A percentile compares a stretch with the other conserved stretches of the same genome.
Evolutionary conservation across 1,140 invertebrate species (phyloP).

Genomic region (Dendroctonus ponderosae): DNA sequence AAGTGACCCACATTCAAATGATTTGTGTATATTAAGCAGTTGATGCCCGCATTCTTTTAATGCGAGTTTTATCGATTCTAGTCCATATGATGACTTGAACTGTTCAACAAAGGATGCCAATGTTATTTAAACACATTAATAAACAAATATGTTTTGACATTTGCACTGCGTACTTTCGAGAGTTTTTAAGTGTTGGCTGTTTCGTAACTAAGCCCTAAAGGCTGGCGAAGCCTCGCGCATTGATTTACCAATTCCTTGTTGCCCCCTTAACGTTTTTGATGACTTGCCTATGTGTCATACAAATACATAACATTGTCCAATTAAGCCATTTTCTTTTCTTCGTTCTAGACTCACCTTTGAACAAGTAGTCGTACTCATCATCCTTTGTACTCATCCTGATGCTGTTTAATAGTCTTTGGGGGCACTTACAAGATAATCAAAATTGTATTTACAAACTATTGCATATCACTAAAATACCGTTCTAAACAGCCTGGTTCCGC

Average conservation of each 20-base stretch:
- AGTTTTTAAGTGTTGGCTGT: no score
- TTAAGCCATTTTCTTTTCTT: slow-evolving; percentile 14
- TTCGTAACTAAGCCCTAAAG: no score
- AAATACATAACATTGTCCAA: slow-evolving; percentile 9
- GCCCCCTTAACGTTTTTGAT: slow-evolving; percentile 44
- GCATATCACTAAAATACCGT: slow-evolving; percentile 47
- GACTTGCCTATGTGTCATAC: slow-evolving; percentile 44
- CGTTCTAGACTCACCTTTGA: slow-evolving; percentile 83
- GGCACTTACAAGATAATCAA: slow-evolving; percentile 17
- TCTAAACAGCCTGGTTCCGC: slow-evolving; percentile 35
- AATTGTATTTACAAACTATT: slow-evolving; percentile 35
- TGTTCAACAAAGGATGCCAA: no score
- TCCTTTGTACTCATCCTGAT: slow-evolving; percentile 90
- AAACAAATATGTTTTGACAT: no score
- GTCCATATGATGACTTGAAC: no score
- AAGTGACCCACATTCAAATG: no score
- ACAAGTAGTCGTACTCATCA: slow-evolving; percentile 99
- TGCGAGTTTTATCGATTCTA: no score
- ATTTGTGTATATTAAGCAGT: no score
- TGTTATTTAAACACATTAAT: no score
- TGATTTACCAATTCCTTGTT: slow-evolving; percentile 11
- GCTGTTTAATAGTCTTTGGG: slow-evolving; percentile 15
- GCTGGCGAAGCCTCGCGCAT: background rate
- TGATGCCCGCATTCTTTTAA: no score
- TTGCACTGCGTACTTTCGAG: no score